These are phyloP conservation scores for Pseudorhiza aurosa DNA, from an alignment of 30 jellyfish, hydroid and myxozoan species.

Conservation along the genomic window DNA sequence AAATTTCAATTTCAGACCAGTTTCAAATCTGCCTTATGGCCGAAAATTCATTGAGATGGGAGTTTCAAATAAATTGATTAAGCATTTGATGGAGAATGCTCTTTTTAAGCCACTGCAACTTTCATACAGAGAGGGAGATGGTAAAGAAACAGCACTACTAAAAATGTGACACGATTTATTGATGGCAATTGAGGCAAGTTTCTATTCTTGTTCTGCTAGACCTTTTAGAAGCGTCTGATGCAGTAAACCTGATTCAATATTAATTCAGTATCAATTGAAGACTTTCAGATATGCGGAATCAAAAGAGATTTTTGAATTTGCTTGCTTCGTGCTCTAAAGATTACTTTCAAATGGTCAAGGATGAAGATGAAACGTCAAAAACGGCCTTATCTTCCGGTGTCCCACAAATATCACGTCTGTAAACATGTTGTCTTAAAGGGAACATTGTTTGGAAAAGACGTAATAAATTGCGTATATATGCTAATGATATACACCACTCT, in stretches of 20 bases:
- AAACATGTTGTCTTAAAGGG: slow-evolving; percentile 26
- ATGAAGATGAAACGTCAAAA: slow-evolving; percentile 16
- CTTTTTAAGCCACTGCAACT: slow-evolving; percentile 51
- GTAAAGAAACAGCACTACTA: slow-evolving; percentile 62
- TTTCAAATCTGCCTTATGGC: slow-evolving; percentile 46
- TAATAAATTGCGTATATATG: not conserved
- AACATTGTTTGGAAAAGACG: slow-evolving; percentile 9
- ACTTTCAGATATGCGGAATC: slow-evolving; percentile 31
- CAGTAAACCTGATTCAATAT: slow-evolving; percentile 30
- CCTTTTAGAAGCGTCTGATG: slow-evolving; percentile 55
- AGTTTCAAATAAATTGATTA: slow-evolving; percentile 36
- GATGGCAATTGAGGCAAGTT: slow-evolving; percentile 15
- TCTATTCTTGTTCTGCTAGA: slow-evolving; percentile 39
- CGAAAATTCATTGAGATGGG: slow-evolving; percentile 49
- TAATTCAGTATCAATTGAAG: not conserved
- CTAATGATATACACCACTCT: slow-evolving; percentile 38
- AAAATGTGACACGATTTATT: slow-evolving; percentile 33
- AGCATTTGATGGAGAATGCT: slow-evolving; percentile 58
- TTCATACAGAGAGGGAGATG: slow-evolving; percentile 50
- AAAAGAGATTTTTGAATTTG: slow-evolving; percentile 34
- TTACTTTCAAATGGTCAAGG: slow-evolving; percentile 20
- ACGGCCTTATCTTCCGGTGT: slow-evolving; percentile 56
- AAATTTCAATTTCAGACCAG: slow-evolving; percentile 56
- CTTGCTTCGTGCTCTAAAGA: slow-evolving; percentile 30
- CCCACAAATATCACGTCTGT: slow-evolving; percentile 59